Evolutionary conservation across 2,797 vertebrate species (phyloP), one percentile per base, ranked within the genome.

Genomic region (Channa striata): DNA sequence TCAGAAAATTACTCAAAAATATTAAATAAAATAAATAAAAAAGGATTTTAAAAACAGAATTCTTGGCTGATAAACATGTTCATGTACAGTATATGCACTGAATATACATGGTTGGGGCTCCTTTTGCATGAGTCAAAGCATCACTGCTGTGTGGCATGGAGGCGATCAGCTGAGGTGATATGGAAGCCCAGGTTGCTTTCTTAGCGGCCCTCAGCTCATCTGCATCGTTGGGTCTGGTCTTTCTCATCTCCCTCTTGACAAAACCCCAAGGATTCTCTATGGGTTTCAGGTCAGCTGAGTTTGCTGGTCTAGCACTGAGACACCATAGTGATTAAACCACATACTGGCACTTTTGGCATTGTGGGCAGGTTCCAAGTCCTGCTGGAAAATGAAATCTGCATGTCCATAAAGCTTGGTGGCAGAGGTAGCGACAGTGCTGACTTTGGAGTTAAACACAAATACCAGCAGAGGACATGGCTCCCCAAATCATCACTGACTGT

Each of bases 181-280:
- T 11, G 5, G 43, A 19, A 46, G 43, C 5, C 1, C n/a, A 46
- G n/a, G 43, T 19, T 46, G n/a, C n/a, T n/a, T n/a, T 47, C 2
- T 9, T 46, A 46, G n/a, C 16, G 17, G 43, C 43, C 43, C 19
- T 20, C n/a, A 10, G 43, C n/a, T 10, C 17, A 46, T 46, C 16
- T 46, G n/a, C 1, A 34, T 34, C 17, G 20, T 61, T 39, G 33
- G 46, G 59, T 63, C 37, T 20, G 16, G 37, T 33, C 48, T 34
- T 11, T 62, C 47, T 39, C 36, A 42, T 50, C 36, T 63, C 42
- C 60, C 37, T 63, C 47, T 30, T 64, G 7, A 52, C 16, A 33
- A 42, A 20, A 63, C 11, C 21, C 21, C 37, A 42, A 20, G 20
- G 5, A 42, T 63, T 42, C 12, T 51, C 42, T 33, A 13, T 46